Evolutionary conservation across 2,797 vertebrate genomes (phyloP).

Genomic region (Cuniculus paca): DNA sequence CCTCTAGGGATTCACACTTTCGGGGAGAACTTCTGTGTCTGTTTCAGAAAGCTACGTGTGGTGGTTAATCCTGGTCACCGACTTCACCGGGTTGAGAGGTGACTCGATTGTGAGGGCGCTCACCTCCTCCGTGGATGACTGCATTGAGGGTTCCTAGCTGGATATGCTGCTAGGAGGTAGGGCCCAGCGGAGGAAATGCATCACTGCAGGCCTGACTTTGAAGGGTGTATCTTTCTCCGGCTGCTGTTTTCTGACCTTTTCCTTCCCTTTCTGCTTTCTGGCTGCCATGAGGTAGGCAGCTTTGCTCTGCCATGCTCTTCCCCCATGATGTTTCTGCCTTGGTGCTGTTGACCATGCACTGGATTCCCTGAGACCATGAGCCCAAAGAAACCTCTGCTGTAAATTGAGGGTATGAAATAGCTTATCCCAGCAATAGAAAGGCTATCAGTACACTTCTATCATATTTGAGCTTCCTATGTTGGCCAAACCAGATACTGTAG

Average conservation of each 20-base stretch:
- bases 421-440: background rate
- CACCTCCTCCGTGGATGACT: background rate
- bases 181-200: background rate
- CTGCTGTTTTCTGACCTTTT: background rate
- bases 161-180: background rate
- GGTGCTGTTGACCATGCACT: background rate
- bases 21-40: fast-evolving
- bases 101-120: too few relatives aligned
- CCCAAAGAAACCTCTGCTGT: background rate
- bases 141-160: background rate
- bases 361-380: background rate
- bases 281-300: background rate
- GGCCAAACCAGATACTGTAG: fast-evolving
- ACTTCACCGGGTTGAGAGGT: background rate
- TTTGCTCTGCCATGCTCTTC: background rate
- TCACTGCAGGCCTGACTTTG: background rate
- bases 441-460: background rate
- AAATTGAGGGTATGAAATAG: background rate
- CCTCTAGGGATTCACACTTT: too few relatives aligned
- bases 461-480: fast-evolving
- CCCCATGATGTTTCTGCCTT: background rate
- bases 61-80: background rate
- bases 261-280: background rate
- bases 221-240: background rate
- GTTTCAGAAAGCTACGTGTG: fast-evolving